Percentiles rank a stretch among this genome's conserved stretches.
phyloP scores from a whole-genome alignment of 1,140 invertebrate species.

The Augochlora pura region DNA sequence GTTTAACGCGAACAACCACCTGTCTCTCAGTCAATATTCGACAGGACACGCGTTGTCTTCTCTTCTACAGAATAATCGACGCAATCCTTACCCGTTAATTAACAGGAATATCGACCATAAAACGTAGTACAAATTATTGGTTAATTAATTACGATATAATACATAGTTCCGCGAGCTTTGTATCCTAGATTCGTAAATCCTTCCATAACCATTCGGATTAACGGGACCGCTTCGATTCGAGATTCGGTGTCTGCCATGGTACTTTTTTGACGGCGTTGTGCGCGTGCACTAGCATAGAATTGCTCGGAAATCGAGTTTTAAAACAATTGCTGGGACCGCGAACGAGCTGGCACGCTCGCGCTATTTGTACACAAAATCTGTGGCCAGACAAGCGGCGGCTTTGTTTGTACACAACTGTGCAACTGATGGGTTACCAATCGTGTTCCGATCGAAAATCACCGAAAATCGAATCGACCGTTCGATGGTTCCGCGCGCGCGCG shows the following conservation, averaged over 20 bases:
- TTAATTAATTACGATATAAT: not conserved
- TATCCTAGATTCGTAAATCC: not conserved
- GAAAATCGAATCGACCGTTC: not conserved
- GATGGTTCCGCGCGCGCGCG: not conserved
- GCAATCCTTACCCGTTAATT: conserved; percentile 14
- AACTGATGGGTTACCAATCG: conserved; percentile 7
- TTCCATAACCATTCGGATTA: not conserved
- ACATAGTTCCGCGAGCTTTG: not conserved
- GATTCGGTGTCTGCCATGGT: not conserved
- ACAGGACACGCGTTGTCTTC: not conserved
- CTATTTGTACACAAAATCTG: not conserved
- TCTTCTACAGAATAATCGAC: not conserved
- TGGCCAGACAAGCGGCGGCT: not conserved
- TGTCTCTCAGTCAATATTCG: not conserved
- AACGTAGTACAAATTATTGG: not conserved
- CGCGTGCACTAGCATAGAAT: no score
- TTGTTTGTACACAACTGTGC: not conserved
- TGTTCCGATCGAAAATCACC: not conserved
- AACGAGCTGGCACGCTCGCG: not conserved
- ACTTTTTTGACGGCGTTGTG: no score
- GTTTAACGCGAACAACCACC: not conserved
- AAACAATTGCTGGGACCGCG: not conserved
- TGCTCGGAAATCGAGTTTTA: no score
- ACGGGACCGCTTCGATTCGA: not conserved
- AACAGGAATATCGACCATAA: conserved; percentile 21